Evolutionary conservation across 2,797 vertebrate species (phyloP).

Genomic region (Helostoma temminkii): DNA sequence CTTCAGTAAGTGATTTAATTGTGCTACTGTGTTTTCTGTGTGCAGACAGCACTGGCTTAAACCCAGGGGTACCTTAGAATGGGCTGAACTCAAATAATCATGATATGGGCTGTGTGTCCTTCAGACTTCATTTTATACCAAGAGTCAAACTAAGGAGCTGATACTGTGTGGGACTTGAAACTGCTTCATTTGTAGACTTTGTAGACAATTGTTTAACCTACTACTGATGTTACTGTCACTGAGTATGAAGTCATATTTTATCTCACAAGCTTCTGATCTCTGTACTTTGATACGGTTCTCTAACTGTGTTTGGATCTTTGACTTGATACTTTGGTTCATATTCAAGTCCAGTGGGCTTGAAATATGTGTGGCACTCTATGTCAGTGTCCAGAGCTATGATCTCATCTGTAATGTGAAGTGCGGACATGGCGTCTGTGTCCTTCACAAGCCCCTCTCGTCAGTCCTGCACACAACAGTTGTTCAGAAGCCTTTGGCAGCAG

Average conservation of each 20-base stretch:
- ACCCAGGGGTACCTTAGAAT: constrained; percentile 1
- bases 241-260: background rate
- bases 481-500: constrained; percentile 28
- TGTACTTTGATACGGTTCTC: background rate
- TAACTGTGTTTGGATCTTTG: background rate
- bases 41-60: constrained; percentile 3
- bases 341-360: constrained; percentile 25
- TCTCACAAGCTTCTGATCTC: background rate
- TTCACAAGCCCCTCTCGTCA: constrained; percentile 39
- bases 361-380: constrained; percentile 28
- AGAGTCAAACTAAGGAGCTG: background rate
- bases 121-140: constrained; percentile 10
- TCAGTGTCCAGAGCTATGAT: constrained; percentile 46
- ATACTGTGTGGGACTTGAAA: too few species aligned
- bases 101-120: constrained; percentile 2
- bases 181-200: too few species aligned
- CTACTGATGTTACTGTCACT: background rate
- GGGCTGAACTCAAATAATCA: constrained; percentile 25
- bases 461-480: constrained; percentile 46
- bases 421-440: constrained; percentile 68
- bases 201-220: background rate
- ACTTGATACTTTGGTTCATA: background rate
- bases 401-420: constrained; percentile 72
- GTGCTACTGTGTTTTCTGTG: constrained; percentile 1
- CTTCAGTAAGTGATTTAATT: background rate